These are phyloP conservation scores for Zaprionus lachaisei DNA, from an alignment of 1,140 invertebrate species.

Conservation along the genomic window DNA sequence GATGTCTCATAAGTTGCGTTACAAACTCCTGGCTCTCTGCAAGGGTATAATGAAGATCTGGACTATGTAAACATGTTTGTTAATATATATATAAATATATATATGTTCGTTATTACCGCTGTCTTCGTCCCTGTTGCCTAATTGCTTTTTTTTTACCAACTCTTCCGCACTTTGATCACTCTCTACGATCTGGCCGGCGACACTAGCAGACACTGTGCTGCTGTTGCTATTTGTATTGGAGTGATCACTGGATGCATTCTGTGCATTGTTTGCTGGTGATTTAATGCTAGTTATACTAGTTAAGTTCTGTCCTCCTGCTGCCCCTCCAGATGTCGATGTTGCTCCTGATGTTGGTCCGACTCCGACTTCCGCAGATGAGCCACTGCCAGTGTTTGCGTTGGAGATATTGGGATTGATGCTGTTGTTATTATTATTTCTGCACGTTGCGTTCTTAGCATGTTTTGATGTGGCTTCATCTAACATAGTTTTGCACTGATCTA, in stretches of 20 bases:
- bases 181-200: constrained; percentile 35
- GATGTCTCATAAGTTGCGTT: no score
- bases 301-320: constrained; percentile 39
- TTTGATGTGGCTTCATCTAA: constrained; percentile 39
- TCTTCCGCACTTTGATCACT: constrained; percentile 53
- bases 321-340: background rate
- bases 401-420: constrained; percentile 20
- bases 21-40: no score
- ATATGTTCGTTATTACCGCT: constrained; percentile 40
- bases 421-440: constrained; percentile 29
- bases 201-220: constrained; percentile 49
- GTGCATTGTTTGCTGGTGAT: constrained; percentile 40
- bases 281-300: constrained; percentile 32
- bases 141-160: constrained; percentile 56
- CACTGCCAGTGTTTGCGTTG: constrained; percentile 1
- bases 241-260: constrained; percentile 43
- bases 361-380: constrained; percentile 1
- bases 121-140: constrained; percentile 60
- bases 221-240: constrained; percentile 53
- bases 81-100: no score
- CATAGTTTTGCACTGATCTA: constrained; percentile 46
- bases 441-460: constrained; percentile 18
- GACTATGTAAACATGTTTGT: background rate
- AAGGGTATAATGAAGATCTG: background rate
- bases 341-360: constrained; percentile 1